Conservation (phyloP, 2,888 invertebrate genomes). For the Hypena proboscidalis region DNA sequence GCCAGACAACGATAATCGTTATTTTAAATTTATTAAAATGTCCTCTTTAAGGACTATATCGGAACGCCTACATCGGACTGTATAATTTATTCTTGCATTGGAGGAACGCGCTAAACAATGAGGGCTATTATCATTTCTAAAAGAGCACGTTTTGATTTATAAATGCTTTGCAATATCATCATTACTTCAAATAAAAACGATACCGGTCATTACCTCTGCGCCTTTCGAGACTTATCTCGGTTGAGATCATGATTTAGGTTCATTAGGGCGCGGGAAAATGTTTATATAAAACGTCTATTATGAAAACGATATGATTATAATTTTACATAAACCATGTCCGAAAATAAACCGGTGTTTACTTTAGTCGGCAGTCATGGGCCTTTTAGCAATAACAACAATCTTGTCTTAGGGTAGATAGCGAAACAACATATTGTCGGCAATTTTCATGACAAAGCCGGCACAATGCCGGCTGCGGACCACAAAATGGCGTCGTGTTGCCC, state of each 20-base stretch:
- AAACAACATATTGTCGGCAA: conserved; percentile 65
- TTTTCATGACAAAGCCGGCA: conserved; percentile 66
- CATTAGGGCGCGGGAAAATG: too few species aligned
- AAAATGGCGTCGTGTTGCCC: conserved; percentile 71
- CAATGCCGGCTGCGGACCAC: conserved; percentile 62
- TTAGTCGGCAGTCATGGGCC: too few species aligned
- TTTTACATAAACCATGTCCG: too few species aligned
- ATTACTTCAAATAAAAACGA: conserved; percentile 16
- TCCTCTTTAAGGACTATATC: conserved; percentile 84
- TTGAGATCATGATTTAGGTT: background rate
- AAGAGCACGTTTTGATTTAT: conserved; percentile 64
- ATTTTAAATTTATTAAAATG: conserved; percentile 86
- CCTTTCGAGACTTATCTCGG: background rate
- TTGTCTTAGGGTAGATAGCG: conserved; percentile 52
- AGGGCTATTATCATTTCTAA: conserved; percentile 73
- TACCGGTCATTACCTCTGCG: background rate
- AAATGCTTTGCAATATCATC: conserved; percentile 43
- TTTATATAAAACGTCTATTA: too few species aligned
- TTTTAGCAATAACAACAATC: conserved; percentile 43
- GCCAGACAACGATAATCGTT: conserved; percentile 83
- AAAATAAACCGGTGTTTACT: too few species aligned
- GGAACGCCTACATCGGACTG: conserved; percentile 81
- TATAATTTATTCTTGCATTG: conserved; percentile 81
- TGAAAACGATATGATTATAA: too few species aligned
- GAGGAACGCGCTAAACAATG: conserved; percentile 75